Conservation (phyloP, 1,140 invertebrate genomes). For the Mizuhopecten yessoensis region DNA sequence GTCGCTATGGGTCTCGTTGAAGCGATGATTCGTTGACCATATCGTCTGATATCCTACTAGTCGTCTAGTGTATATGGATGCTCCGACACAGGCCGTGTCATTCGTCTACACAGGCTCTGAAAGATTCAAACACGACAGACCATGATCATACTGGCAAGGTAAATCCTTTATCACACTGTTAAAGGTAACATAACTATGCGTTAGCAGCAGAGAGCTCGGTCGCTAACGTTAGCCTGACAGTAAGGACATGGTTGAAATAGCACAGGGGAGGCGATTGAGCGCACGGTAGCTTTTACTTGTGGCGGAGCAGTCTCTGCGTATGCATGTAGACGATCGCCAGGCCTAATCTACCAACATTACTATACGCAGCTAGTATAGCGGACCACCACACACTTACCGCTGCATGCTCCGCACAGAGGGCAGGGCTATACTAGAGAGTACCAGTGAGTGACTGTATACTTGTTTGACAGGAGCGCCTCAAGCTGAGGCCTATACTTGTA, state of each 20-base stretch:
- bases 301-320: background rate
- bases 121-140: background rate
- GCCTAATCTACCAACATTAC: background rate
- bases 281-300: constrained; percentile 25
- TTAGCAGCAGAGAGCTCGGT: background rate
- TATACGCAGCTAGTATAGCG: background rate
- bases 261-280: constrained; percentile 36
- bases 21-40: background rate
- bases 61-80: background rate
- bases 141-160: background rate
- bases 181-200: background rate
- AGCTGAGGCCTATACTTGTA: background rate
- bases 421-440: background rate
- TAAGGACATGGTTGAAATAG: constrained; percentile 34
- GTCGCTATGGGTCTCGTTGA: background rate
- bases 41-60: background rate
- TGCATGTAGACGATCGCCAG: background rate
- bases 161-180: background rate
- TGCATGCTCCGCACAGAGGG: background rate
- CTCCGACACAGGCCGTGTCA: background rate
- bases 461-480: constrained; percentile 31
- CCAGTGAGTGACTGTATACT: background rate
- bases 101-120: background rate
- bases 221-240: background rate
- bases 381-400: background rate